Evolutionary conservation across 2,797 vertebrate genomes (phyloP), one percentile per base, ranked within the genome.

Genomic region (Intellagama lesueurii): DNA sequence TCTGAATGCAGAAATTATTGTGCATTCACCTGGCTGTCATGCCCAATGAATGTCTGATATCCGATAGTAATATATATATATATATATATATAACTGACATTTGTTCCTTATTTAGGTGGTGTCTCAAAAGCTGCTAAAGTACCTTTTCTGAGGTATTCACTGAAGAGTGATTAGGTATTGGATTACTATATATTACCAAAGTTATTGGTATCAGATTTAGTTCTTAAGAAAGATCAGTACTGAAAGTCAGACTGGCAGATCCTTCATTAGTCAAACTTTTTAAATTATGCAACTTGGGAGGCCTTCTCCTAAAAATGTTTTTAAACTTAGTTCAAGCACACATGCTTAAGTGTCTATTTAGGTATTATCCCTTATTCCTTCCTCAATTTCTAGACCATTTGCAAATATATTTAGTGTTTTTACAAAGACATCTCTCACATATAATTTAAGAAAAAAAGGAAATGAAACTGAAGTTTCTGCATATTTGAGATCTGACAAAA

Each of bases 341-440:
- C 14, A 35, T 56, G 17, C 4, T 49, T 11, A 19, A 40, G 5
- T 7, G 47, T 4, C 26, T 28, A 82, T 52, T 90, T 72, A 56
- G 40, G 1, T 66, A 64, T 90, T 0, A 83, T 68, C 66, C 4
- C 30, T 66, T 11, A 52, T 77, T 47, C 76, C 26, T 30, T 86
- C 73, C 73, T 11, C 44, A 49, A 22, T 14, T 7, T n/a, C 28
- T 47, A 72, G 1, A 88, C 52, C 9, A 81, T 92, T 93, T 56
- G 32, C 81, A 89, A 90, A 76, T 73, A 64, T 4, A 24, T 0
- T 0, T 5, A 87, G 12, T 52, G 26, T 47, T 47, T 64, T 49
- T 86, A 64, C 68, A 73, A 87, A 80, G 60, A 16, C 14, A 11
- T 69, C n/a, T 28, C 16, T 85, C 24, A 73, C 12, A 73, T 32